A percentile compares a stretch with the other conserved stretches of the same genome.
phyloP scores from a whole-genome alignment of 23 tunicate species.

The Styela plicata region DNA sequence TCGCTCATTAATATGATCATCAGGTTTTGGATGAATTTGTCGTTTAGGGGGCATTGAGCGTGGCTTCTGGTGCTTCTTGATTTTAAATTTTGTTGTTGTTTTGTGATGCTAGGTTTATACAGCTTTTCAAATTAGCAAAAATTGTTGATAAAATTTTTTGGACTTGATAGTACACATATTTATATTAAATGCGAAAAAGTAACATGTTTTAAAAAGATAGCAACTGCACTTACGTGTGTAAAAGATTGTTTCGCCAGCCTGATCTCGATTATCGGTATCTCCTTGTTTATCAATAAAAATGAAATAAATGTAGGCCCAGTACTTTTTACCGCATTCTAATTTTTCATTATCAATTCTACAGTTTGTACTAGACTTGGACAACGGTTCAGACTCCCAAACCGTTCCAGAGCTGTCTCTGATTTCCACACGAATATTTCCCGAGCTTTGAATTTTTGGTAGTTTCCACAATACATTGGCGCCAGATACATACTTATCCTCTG shows the following conservation, averaged over 20 bases:
- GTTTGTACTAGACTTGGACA: neutral
- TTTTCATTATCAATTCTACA: neutral
- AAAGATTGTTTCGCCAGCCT: neutral
- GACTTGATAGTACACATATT: too few relatives aligned
- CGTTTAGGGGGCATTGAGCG: too few relatives aligned
- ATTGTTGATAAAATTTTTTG: too few relatives aligned
- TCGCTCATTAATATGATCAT: too few relatives aligned
- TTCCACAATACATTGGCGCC: neutral
- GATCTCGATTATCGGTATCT: neutral
- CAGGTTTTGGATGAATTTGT: too few relatives aligned
- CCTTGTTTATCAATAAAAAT: neutral
- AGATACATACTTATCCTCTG: neutral
- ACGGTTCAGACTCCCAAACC: neutral
- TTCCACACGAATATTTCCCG: neutral
- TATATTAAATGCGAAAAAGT: too few relatives aligned
- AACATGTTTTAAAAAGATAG: too few relatives aligned
- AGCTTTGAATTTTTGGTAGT: neutral
- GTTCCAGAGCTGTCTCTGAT: neutral
- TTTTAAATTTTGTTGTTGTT: neutral
- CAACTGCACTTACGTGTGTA: neutral
- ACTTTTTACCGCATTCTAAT: neutral
- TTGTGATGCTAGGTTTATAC: neutral
- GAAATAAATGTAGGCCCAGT: neutral
- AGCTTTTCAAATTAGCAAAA: neutral
- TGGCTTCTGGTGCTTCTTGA: too few relatives aligned